Evolutionary conservation across 1,140 invertebrate genomes (phyloP).

Genomic region (Macrosteles quadrilineatus): DNA sequence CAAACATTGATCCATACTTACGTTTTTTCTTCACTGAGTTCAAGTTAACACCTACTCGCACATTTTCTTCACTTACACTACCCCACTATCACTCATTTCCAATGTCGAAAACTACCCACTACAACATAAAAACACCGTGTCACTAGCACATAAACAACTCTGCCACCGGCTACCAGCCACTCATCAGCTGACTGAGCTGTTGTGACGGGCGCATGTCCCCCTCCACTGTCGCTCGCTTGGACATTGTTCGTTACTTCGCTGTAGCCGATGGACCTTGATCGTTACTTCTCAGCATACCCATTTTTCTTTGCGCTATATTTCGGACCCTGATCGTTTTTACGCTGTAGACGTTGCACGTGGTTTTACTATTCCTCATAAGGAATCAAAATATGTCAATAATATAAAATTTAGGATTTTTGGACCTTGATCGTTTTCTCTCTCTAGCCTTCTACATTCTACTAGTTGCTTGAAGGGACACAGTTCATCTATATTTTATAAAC

Average conservation of each 20-base stretch:
- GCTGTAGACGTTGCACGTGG: background rate
- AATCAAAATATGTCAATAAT: background rate
- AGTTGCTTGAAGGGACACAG: too few relatives aligned
- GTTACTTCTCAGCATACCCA: slow-evolving; percentile 1
- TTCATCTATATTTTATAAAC: too few relatives aligned
- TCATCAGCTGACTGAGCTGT: background rate
- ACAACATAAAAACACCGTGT: background rate
- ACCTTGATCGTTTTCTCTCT: slow-evolving; percentile 17
- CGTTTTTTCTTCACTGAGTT: background rate
- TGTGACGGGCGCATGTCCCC: background rate
- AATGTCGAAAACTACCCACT: background rate
- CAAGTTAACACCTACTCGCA: background rate
- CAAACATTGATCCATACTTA: background rate
- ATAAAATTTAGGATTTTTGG: slow-evolving; percentile 6
- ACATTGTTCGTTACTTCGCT: background rate
- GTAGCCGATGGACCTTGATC: background rate
- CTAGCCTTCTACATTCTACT: too few relatives aligned
- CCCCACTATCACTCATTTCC: background rate
- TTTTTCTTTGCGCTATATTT: background rate
- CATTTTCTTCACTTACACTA: too few relatives aligned
- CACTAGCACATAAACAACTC: background rate
- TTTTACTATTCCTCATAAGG: background rate
- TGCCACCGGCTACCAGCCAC: background rate
- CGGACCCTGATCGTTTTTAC: background rate
- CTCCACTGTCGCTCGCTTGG: background rate